phyloP scores from a whole-genome alignment of 2,888 invertebrate genomes.

The Pilophorus perplexus region DNA sequence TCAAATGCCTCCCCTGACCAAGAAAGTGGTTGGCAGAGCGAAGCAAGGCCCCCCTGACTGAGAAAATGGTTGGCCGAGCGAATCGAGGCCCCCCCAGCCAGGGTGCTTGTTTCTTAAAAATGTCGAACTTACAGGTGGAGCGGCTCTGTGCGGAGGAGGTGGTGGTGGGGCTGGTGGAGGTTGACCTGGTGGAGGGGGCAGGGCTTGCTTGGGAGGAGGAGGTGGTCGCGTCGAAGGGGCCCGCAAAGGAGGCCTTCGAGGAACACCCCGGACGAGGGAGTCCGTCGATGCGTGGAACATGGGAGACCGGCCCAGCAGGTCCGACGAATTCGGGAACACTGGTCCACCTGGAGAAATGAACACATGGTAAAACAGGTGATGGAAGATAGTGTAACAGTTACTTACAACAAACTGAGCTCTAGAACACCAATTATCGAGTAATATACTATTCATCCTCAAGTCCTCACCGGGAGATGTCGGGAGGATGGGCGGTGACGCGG shows the following conservation, averaged over 20 bases:
- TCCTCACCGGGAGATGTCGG: slow-evolving; percentile 46
- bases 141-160: slow-evolving; percentile 46
- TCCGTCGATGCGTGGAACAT: slow-evolving; percentile 59
- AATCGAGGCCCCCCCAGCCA: no score
- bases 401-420: not conserved
- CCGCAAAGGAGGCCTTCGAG: slow-evolving; percentile 57
- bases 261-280: slow-evolving; percentile 51
- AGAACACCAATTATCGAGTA: not conserved
- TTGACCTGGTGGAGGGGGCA: slow-evolving; percentile 49
- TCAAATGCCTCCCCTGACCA: no score
- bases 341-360: slow-evolving; percentile 22
- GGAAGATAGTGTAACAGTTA: no score
- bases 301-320: slow-evolving; percentile 53
- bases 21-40: no score
- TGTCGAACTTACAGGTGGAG: slow-evolving; percentile 45
- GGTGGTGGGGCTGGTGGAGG: slow-evolving; percentile 51
- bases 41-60: no score
- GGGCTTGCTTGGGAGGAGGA: slow-evolving; percentile 56
- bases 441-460: not conserved
- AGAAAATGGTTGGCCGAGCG: no score
- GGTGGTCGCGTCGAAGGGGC: slow-evolving; percentile 60
- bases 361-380: no score
- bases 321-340: slow-evolving; percentile 31
- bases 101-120: no score
- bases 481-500: slow-evolving; percentile 65